These are phyloP conservation scores for Syritta pipiens DNA, from an alignment of 2,888 invertebrate genomes.

Conservation along the genomic window DNA sequence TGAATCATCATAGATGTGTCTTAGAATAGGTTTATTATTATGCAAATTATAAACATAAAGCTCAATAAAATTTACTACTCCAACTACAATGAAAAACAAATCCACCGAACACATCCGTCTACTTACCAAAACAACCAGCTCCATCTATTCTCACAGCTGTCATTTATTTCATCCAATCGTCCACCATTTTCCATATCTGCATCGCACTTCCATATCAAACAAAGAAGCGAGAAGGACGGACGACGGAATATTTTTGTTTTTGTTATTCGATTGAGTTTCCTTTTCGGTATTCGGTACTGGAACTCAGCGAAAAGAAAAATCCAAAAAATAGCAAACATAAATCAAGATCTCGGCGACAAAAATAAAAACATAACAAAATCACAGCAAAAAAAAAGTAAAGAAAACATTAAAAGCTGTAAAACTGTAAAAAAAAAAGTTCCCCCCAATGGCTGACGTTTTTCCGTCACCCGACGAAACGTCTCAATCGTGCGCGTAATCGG, in stretches of 20 bases:
- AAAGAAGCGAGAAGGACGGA: constrained; percentile 38
- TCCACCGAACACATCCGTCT: constrained; percentile 15
- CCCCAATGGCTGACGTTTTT: constrained; percentile 22
- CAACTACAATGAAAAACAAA: no score
- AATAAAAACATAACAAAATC: neutral
- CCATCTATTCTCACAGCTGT: constrained; percentile 31
- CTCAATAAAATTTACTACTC: no score
- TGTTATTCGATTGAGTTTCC: constrained; percentile 54
- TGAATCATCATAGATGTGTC: no score
- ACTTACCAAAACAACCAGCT: neutral
- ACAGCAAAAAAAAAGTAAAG: neutral
- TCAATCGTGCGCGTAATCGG: constrained; percentile 16
- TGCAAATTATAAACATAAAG: no score
- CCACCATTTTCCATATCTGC: constrained; percentile 25
- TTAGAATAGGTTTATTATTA: no score
- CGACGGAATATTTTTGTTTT: constrained; percentile 54
- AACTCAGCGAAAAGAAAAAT: constrained; percentile 36
- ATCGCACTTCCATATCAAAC: constrained; percentile 19
- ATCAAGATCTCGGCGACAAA: neutral
- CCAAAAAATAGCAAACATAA: neutral
- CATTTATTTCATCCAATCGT: neutral
- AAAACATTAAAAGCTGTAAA: neutral
- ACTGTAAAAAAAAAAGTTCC: neutral
- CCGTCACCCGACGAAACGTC: neutral
- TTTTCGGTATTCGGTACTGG: constrained; percentile 17